phyloP scores from a whole-genome alignment of 2,888 invertebrate species.

The Elysia crispata region DNA sequence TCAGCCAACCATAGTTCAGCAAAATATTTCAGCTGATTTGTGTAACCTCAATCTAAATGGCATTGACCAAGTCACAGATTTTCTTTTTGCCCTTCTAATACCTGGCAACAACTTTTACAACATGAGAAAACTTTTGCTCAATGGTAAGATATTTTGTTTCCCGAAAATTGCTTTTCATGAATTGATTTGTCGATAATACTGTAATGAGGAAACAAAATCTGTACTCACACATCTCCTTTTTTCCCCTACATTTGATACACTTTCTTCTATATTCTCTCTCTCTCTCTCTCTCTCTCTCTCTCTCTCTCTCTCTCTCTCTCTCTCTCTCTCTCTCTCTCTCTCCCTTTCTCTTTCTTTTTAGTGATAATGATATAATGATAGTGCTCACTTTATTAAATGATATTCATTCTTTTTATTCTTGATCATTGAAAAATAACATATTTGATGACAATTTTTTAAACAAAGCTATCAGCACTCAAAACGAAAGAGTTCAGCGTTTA shows the following conservation, averaged over 20 bases:
- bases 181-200: neutral
- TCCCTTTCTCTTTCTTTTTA: too few relatives aligned
- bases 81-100: slow-evolving; percentile 18
- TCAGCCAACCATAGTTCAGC: slow-evolving; percentile 42
- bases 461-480: too few relatives aligned
- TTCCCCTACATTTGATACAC: neutral
- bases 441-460: too few relatives aligned
- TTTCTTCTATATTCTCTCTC: neutral
- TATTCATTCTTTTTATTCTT: too few relatives aligned
- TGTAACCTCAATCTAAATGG: slow-evolving; percentile 59
- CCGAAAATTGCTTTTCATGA: neutral
- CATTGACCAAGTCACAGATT: slow-evolving; percentile 60
- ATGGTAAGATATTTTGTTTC: slow-evolving; percentile 35
- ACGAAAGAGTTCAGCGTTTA: too few relatives aligned
- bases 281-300: too few relatives aligned
- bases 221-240: neutral
- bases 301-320: too few relatives aligned
- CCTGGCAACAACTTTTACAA: slow-evolving; percentile 9
- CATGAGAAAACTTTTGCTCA: slow-evolving; percentile 25
- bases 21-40: slow-evolving; percentile 47
- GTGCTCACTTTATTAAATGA: too few relatives aligned
- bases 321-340: too few relatives aligned
- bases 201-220: neutral
- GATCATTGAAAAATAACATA: too few relatives aligned
- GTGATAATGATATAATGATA: too few relatives aligned